Base-by-base conservation (phyloP, 35 echinoderm and acorn worm genomes). In the Nesometra sesokonis region DNA sequence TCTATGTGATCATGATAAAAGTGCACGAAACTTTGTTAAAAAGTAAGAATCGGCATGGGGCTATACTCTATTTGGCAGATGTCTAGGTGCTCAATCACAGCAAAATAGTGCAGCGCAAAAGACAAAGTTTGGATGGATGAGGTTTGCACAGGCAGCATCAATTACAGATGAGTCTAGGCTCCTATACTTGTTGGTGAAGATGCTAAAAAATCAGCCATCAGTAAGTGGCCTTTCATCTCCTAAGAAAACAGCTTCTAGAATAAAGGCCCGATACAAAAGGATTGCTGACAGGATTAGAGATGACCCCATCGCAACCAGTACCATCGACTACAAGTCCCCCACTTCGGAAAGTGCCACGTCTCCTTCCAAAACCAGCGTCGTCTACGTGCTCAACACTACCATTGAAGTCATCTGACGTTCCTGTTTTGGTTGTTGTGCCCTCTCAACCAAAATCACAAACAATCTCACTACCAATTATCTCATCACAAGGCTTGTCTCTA, bases 1-100 rank as follows among this genome's bases (percentile, higher is more conserved):
- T 23, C 87, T 93, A 19, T 46, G 80, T 36, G 91, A 93, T 0
- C 91, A 93, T 82, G 91, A 93, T 36, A 93, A 93, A 43, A 78
- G 80, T 32, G 87, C 87, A 0, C 47, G 52, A 82, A 90, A 79
- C 17, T 93, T 93, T 86, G 87, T 92, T 0, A 88, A 92, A 77
- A 92, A 80, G n/a, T 92, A 92, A 30, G 67, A 92, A 35, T 92
- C 86, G 0, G 88, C 86, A 81, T 92, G 91, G 91, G 91, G 91
- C 0, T 88, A 92, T 29, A 92, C 91, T 17, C 27, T 92, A 17
- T 92, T 92, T 88, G 91, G 91, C 67, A 52, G 81, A 27, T 82
- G 78, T 80, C 85, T 86, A 36, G 90, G 85, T 77, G 29, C 79
- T 17, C 77, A 86, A 31, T 47, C 84, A 17, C 35, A 36, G 17